Conservation (phyloP, 1,140 invertebrate genomes). For the Dreissena polymorpha region DNA sequence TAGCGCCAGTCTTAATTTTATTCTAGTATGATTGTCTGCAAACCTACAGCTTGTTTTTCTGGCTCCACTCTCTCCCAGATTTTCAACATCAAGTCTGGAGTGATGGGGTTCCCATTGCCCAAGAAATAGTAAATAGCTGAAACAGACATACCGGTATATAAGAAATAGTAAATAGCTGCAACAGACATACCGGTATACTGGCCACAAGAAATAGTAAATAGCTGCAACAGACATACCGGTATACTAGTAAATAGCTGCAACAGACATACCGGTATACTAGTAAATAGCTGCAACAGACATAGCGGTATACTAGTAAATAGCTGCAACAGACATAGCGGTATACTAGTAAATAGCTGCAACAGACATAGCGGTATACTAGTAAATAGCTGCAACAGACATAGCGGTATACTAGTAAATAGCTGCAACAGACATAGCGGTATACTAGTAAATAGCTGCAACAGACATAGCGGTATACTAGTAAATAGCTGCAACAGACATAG, state of each 20-base stretch:
- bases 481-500: slow-evolving; percentile 62
- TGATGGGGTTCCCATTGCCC: slow-evolving; percentile 72
- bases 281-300: slow-evolving; percentile 66
- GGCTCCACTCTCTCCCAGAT: slow-evolving; percentile 69
- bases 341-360: slow-evolving; percentile 69
- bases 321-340: slow-evolving; percentile 58
- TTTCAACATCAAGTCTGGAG: slow-evolving; percentile 66
- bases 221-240: slow-evolving; percentile 60
- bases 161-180: slow-evolving; percentile 71
- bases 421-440: slow-evolving; percentile 52
- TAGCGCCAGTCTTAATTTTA: too few species aligned
- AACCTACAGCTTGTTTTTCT: slow-evolving; percentile 34
- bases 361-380: too few species aligned
- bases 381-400: slow-evolving; percentile 65
- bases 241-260: slow-evolving; percentile 70
- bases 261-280: too few species aligned
- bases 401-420: slow-evolving; percentile 72
- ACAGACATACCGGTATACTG: too few species aligned
- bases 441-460: slow-evolving; percentile 68
- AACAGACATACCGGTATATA: too few species aligned
- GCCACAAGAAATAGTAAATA: slow-evolving; percentile 71
- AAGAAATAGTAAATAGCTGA: slow-evolving; percentile 72
- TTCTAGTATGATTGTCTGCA: too few species aligned
- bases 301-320: slow-evolving; percentile 71
- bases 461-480: too few species aligned